Evolutionary conservation across 1,140 invertebrate species (phyloP).

Genomic region (Sycophaga agraensis): DNA sequence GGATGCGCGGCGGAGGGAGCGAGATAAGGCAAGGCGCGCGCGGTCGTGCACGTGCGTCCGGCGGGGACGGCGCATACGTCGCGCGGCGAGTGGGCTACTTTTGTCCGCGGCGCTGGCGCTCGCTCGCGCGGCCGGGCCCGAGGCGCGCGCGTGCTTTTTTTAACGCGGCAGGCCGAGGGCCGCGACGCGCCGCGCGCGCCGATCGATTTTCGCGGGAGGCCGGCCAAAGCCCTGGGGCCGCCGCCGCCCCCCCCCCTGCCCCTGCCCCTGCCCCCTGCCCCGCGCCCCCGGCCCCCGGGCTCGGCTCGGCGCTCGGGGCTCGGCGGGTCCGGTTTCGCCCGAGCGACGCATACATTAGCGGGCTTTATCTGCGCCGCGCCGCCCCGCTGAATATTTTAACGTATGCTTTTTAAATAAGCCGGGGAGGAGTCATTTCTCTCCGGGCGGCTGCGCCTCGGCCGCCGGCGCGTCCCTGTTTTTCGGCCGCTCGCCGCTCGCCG

Average conservation of each 20-base stretch:
- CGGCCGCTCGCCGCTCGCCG: too few relatives aligned
- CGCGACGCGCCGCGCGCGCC: not conserved
- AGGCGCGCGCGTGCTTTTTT: constrained; percentile 22
- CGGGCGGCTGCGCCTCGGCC: too few relatives aligned
- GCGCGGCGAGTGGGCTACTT: constrained; percentile 29
- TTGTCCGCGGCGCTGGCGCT: constrained; percentile 13
- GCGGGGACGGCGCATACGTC: not conserved
- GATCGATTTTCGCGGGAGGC: constrained; percentile 28
- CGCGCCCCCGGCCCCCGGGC: not conserved
- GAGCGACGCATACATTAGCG: constrained; percentile 23
- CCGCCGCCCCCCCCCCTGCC: not conserved
- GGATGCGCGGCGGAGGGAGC: constrained; percentile 21
- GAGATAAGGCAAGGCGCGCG: not conserved
- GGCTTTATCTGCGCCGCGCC: constrained; percentile 8
- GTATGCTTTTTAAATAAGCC: not conserved
- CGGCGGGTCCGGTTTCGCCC: constrained; percentile 27
- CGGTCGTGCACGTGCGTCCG: constrained; percentile 20
- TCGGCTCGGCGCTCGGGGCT: not conserved
- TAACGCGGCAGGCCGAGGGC: too few relatives aligned
- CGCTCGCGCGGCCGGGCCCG: not conserved
- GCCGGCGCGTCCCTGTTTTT: too few relatives aligned
- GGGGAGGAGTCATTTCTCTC: too few relatives aligned
- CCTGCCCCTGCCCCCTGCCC: constrained; percentile 12
- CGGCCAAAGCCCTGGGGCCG: not conserved
- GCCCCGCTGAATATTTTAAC: not conserved